Evolutionary conservation across 2,797 vertebrate species (phyloP), one percentile per base, ranked within the genome.

Genomic region (Thaleichthys pacificus): DNA sequence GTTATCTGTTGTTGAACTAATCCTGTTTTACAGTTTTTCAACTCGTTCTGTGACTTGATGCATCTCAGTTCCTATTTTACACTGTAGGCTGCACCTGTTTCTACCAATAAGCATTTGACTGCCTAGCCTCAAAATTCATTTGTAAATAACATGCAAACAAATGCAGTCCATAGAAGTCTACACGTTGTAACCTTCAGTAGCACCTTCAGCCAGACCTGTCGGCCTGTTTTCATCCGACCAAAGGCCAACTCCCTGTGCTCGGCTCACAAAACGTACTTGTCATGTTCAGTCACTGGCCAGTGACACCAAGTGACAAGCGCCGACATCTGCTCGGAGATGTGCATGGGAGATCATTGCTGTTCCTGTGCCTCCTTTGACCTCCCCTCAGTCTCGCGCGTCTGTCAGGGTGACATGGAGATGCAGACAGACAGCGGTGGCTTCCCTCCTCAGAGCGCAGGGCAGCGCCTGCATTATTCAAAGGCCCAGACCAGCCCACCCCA

Each of bases 91-190:
- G 60, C 72, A 80, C 80, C 71, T 68, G 14, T 28, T 72, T 67
- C 42, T 8, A 80, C 86, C 0, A 17, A 78, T 32, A 6, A 14
- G n/a, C 3, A 7, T n/a, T 24, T 80, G 79, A 70, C 68, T 17
- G 61, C 78, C 80, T 72, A 73, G 82, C 77, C 73, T 78, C 75
- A 74, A 76, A 72, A 84, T 82, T 70, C 32, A 21, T 62, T 61
- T 62, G 11, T 74, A 68, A 77, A 77, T 81, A 69, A 68, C 65
- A 67, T 28, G 69, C 3, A 4, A 35, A 35, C 7, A 8, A 35
- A 35, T 8, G 32, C 32, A 8, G 32, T 8, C 32, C 32, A 8
- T 1, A 3, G 32, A 6, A 35, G 32, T 35, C 7, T 30, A 30
- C 28, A 35, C 8, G 32, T 8, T 6, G 7, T 35, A 6, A 0